Evolutionary conservation across 2,113 vertebrate species (phyloP).

Genomic region (Genyomyrus donnyi): DNA sequence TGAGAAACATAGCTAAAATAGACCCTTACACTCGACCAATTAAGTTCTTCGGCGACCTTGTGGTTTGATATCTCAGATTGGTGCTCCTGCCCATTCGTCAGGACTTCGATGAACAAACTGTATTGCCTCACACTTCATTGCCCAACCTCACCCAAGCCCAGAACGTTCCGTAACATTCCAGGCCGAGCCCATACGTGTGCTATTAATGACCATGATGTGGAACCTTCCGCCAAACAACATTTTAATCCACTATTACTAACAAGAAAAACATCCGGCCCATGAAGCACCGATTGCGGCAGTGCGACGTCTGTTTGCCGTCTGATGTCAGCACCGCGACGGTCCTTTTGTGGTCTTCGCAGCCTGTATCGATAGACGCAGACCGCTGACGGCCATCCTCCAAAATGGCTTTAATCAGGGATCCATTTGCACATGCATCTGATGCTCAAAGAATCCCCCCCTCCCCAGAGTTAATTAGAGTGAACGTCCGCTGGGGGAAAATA

Average conservation of each 20-base stretch:
- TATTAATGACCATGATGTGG: neutral
- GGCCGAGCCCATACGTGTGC: neutral
- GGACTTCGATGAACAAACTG: neutral
- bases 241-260: neutral
- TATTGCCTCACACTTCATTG: neutral
- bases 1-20: neutral
- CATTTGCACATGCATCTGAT: slow-evolving; percentile 19
- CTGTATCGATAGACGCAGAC: neutral
- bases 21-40: neutral
- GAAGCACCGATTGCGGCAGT: neutral
- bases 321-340: neutral
- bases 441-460: neutral
- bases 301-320: neutral
- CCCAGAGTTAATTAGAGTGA: slow-evolving; percentile 16
- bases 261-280: neutral
- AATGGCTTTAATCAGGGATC: neutral
- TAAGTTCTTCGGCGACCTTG: neutral
- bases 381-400: neutral
- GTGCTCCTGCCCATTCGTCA: neutral
- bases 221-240: neutral
- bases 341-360: neutral
- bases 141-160: neutral
- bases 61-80: neutral
- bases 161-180: neutral
- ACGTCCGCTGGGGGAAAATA: slow-evolving; percentile 7